Percentiles rank a stretch among this genome's conserved stretches.
Evolutionary conservation across 2,797 vertebrate species (phyloP).

Genomic region (Dryobates pubescens): DNA sequence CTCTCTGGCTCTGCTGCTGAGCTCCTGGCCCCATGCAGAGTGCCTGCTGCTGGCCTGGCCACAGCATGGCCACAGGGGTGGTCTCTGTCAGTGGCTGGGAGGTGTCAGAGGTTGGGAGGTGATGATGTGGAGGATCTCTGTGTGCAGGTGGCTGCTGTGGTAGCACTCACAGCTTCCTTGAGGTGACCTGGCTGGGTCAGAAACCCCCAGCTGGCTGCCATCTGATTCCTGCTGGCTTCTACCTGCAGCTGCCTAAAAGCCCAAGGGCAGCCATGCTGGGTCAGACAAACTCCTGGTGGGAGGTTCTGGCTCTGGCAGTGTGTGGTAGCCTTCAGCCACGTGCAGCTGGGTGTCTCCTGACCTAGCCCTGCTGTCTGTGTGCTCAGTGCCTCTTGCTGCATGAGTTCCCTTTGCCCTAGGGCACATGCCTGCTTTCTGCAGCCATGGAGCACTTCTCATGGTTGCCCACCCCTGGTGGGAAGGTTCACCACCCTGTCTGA

Average conservation of each 20-base stretch:
- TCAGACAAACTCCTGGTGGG: neutral
- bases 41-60: no score
- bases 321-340: accelerated
- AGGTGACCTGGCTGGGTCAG: neutral
- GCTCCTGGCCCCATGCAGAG: no score
- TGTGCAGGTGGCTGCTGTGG: neutral
- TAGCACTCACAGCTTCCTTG: neutral
- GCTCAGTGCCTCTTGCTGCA: neutral
- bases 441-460: neutral
- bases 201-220: neutral
- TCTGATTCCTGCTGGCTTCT: neutral
- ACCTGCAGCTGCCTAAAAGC: neutral
- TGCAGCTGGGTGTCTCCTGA: neutral
- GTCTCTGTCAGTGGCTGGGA: no score
- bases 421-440: neutral
- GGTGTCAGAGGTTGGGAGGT: no score
- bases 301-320: neutral
- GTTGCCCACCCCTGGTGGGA: neutral
- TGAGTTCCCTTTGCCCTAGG: neutral
- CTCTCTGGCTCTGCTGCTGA: no score
- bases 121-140: neutral
- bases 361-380: neutral
- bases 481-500: neutral
- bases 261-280: neutral
- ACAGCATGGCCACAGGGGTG: no score